phyloP scores from a whole-genome alignment of 2,113 vertebrate species.

The Myrmecobius fasciatus region DNA sequence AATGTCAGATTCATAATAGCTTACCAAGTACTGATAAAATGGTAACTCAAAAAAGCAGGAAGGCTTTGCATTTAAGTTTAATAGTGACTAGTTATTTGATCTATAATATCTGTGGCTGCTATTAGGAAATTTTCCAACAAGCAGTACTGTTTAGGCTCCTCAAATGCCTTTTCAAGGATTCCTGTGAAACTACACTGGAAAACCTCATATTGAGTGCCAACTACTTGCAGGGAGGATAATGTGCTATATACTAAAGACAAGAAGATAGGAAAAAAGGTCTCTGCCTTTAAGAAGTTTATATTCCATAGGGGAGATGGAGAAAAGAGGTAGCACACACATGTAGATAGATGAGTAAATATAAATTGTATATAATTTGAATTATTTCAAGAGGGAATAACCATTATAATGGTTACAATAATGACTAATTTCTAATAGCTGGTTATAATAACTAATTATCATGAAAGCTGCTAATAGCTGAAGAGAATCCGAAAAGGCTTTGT shows the following conservation, averaged over 20 bases:
- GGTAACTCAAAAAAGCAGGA: conserved; percentile 36
- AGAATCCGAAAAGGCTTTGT: neutral
- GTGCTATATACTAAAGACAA: no score
- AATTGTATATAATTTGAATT: neutral
- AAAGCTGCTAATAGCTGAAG: neutral
- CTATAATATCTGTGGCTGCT: conserved; percentile 43
- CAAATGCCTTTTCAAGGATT: no score
- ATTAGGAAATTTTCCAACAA: neutral
- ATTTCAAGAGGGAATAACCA: neutral
- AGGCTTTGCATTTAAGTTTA: neutral
- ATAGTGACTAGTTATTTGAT: conserved; percentile 11
- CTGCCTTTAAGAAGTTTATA: no score
- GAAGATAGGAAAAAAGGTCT: no score
- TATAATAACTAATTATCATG: no score
- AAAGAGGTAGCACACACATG: no score
- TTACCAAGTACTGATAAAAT: conserved; percentile 38
- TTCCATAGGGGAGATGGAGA: no score
- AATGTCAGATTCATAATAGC: conserved; percentile 18
- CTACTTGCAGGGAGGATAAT: neutral
- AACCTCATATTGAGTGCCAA: neutral
- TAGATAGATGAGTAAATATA: no score
- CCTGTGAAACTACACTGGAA: no score
- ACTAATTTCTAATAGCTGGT: no score
- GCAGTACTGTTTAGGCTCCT: conserved; percentile 2
- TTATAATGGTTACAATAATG: no score